Conservation (phyloP, 2,113 vertebrate genomes). For the Uria lomvia region DNA sequence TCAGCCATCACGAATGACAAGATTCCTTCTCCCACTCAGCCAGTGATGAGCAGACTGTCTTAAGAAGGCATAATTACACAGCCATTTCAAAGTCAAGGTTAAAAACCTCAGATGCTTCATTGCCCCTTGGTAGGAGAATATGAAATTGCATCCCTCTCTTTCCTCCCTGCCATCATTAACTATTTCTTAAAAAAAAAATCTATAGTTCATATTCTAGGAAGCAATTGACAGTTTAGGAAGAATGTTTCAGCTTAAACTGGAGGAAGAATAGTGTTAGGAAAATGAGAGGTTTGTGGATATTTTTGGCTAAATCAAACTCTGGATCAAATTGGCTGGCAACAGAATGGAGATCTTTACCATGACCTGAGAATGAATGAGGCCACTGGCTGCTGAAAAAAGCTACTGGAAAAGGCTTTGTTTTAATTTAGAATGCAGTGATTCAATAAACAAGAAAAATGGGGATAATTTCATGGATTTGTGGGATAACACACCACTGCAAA, state of each 20-base stretch:
- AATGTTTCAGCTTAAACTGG: not conserved
- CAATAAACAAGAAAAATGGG: not conserved
- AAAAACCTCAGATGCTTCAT: not conserved
- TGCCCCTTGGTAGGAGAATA: not conserved
- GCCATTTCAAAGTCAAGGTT: slow-evolving; percentile 2
- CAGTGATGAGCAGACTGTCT: not conserved
- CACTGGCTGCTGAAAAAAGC: not conserved
- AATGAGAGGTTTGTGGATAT: not conserved
- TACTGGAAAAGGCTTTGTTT: not conserved
- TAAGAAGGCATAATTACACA: slow-evolving; percentile 5
- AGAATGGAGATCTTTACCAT: not conserved
- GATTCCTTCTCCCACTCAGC: slow-evolving; percentile 38
- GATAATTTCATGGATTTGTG: not conserved
- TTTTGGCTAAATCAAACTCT: not conserved
- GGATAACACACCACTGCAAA: not conserved
- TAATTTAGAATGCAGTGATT: not conserved
- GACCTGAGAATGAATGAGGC: not conserved
- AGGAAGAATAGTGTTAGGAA: not conserved
- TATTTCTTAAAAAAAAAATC: not conserved
- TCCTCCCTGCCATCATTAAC: not conserved
- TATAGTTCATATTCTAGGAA: not conserved
- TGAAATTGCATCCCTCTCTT: not conserved
- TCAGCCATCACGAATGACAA: slow-evolving; percentile 31
- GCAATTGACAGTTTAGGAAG: not conserved
- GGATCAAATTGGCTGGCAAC: not conserved